Conservation (phyloP, 2,888 invertebrate species). For the Ormyrus thymus region DNA sequence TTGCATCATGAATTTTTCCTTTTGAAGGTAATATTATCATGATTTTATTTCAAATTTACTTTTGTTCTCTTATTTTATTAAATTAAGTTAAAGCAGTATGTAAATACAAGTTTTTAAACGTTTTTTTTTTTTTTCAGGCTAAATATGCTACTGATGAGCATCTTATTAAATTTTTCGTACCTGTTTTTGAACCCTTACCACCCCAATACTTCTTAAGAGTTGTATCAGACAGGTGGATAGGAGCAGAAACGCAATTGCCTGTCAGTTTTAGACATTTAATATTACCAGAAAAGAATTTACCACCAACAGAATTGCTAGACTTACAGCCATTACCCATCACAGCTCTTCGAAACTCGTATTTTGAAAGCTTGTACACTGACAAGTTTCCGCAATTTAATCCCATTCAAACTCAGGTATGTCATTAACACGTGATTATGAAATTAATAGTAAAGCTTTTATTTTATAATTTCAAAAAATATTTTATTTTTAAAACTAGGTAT, state of each 20-base stretch:
- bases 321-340: constrained; percentile 96
- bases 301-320: constrained; percentile 97
- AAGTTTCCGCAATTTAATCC: constrained; percentile 97
- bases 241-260: constrained; percentile 95
- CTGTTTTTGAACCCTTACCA: constrained; percentile 98
- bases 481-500: constrained; percentile 78
- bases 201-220: constrained; percentile 97
- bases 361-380: constrained; percentile 89
- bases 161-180: constrained; percentile 97
- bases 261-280: constrained; percentile 98
- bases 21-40: constrained; percentile 79
- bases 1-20: constrained; percentile 94
- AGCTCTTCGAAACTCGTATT: constrained; percentile 90
- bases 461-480: background rate
- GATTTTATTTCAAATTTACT: background rate
- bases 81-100: background rate
- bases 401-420: constrained; percentile 88
- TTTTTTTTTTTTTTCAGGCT: constrained; percentile 71
- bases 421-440: background rate
- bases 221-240: constrained; percentile 94
- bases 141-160: constrained; percentile 97
- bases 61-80: background rate
- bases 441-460: too few relatives aligned
- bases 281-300: constrained; percentile 97
- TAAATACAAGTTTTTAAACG: background rate